phyloP scores from a whole-genome alignment of 2,797 vertebrate genomes.

The Macroramphosus scolopax region DNA sequence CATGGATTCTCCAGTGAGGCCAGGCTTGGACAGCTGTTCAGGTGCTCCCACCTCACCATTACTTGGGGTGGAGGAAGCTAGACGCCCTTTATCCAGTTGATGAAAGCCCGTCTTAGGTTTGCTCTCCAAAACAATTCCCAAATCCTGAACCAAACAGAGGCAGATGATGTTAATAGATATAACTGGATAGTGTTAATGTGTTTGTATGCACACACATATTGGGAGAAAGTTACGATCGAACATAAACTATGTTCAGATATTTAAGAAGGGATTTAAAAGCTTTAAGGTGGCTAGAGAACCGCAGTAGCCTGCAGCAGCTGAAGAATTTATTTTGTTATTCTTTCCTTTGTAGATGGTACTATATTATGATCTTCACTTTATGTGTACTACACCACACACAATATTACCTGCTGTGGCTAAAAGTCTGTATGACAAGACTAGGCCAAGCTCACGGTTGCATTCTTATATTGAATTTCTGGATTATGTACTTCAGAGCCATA shows the following conservation, averaged over 20 bases:
- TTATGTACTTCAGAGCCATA: too few relatives aligned
- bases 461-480: too few relatives aligned
- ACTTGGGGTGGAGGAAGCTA: conserved; percentile 70
- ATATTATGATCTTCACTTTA: too few relatives aligned
- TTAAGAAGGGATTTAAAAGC: conserved; percentile 4
- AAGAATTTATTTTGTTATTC: too few relatives aligned
- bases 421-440: neutral
- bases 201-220: neutral
- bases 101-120: conserved; percentile 72
- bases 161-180: conserved; percentile 4
- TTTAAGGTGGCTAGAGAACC: neutral
- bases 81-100: conserved; percentile 71
- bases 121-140: conserved; percentile 75
- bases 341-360: too few relatives aligned
- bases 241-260: neutral
- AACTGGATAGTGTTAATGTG: neutral
- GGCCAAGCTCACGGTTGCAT: too few relatives aligned
- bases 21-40: conserved; percentile 64
- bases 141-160: conserved; percentile 77
- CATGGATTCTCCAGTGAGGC: conserved; percentile 72
- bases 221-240: neutral
- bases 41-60: conserved; percentile 52
- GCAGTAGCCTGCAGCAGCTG: neutral
- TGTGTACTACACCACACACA: neutral
- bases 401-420: neutral